Evolutionary conservation across 2,888 invertebrate species (phyloP), one percentile per base, ranked within the genome.

Genomic region (Graphium colonna): DNA sequence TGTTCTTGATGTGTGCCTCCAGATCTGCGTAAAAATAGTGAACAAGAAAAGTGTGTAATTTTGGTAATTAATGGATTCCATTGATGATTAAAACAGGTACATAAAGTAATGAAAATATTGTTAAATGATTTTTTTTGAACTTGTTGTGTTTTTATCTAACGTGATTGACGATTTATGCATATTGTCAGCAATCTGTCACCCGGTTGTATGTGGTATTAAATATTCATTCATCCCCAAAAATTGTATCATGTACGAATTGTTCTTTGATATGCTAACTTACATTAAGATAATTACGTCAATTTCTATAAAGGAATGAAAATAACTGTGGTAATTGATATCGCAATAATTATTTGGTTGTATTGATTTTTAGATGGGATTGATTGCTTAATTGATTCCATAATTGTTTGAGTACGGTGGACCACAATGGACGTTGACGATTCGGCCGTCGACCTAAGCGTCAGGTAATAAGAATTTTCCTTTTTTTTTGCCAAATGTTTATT

Each of bases 351-450:
- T 51, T 54, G 16, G 46, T 50, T 17, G 54, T 57, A 57, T 33
- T 52, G 57, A 54, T 58, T 60, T 54, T 57, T 58, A 46, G 48
- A 58, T 59, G 51, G 51, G 56, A 52, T 58, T 58, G 57, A 48
- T 53, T 52, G 46, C 31, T n/a, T 56, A 65, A 71, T 76, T 67
- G 71, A 70, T 71, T 70, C 70, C 64, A 57, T 59, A 54, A 54
- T 56, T 55, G 50, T 60, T 65, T 70, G 67, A 67, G 53, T 59
- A 59, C 44, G 51, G 51, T 57, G 40, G 45, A 58, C 61, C 60
- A 93, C 93, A 90, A 96, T 96, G 96, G 96, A 96, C 85, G 93
- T 95, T 78, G 96, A 96, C 90, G 96, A 96, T 80, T 92, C 93
- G 74, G 96, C 96, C 64, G 96, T 97, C 71, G 96, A 97, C 91